phyloP scores from a whole-genome alignment of 2,113 vertebrate species.

The Serilophus lunatus region DNA sequence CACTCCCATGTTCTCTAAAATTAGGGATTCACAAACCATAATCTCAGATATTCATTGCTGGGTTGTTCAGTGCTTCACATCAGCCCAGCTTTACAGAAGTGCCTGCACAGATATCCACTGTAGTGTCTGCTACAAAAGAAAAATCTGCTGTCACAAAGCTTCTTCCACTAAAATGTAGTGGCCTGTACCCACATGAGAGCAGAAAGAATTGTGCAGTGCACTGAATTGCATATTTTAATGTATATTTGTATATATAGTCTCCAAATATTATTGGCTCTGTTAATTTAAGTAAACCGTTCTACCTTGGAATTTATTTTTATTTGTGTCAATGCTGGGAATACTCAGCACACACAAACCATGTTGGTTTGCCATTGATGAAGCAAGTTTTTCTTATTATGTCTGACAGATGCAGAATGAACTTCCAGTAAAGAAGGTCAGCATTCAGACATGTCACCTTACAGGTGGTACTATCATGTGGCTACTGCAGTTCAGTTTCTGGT shows the following conservation, averaged over 20 bases:
- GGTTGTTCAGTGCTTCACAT: neutral
- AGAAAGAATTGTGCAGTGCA: neutral
- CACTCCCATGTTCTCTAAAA: neutral
- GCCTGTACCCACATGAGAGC: neutral
- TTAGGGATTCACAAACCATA: neutral
- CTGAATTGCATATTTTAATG: neutral
- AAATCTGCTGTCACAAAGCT: neutral
- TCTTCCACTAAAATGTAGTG: neutral
- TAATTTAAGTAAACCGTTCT: neutral
- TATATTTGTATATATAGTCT: neutral
- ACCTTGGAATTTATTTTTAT: neutral
- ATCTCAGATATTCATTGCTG: neutral
- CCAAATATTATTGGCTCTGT: neutral
- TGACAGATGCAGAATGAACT: neutral
- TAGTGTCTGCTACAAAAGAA: neutral
- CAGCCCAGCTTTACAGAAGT: neutral
- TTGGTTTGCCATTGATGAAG: neutral
- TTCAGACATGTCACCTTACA: neutral
- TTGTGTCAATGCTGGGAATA: neutral
- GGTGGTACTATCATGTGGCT: neutral
- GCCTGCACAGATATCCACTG: accelerated
- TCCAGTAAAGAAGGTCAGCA: neutral
- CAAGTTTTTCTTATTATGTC: neutral
- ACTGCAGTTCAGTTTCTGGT: neutral
- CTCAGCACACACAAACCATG: neutral